Conservation (phyloP, 2,888 invertebrate species). For the Thymelicus acteon region DNA sequence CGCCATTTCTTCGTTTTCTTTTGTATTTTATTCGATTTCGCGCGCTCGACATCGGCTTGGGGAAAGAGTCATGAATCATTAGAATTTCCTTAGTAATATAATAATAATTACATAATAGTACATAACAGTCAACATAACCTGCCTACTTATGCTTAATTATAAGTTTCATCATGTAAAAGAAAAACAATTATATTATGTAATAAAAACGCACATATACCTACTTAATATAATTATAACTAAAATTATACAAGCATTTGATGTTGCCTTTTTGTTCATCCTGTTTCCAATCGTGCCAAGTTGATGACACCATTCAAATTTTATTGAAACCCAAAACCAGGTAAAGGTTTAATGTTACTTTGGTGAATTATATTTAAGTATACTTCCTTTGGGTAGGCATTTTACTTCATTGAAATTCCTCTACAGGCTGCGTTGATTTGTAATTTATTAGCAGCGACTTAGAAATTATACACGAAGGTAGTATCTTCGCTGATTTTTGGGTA, state of each 20-base stretch:
- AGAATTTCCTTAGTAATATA: conserved; percentile 3
- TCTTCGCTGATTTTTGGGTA: too few species aligned
- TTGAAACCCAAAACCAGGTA: conserved; percentile 23
- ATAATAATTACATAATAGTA: neutral
- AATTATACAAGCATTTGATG: neutral
- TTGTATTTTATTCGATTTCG: conserved; percentile 59
- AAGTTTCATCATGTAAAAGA: too few species aligned
- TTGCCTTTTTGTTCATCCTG: conserved; percentile 7
- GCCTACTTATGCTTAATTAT: too few species aligned
- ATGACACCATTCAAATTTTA: conserved; percentile 13
- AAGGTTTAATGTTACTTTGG: neutral
- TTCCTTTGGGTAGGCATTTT: neutral
- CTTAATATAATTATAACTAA: too few species aligned
- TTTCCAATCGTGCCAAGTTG: neutral
- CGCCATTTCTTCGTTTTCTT: conserved; percentile 54
- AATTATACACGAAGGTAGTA: too few species aligned
- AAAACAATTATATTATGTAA: too few species aligned
- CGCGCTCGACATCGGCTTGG: conserved; percentile 51
- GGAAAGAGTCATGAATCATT: neutral
- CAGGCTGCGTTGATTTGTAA: neutral
- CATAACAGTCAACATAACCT: too few species aligned
- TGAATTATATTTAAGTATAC: neutral
- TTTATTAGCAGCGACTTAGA: neutral
- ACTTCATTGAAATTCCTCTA: conserved; percentile 1
- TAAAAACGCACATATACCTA: too few species aligned